A percentile compares a stretch with the other conserved stretches of the same genome.
Conservation (phyloP, 2,113 vertebrate species). For the Sebastes schlegelii region DNA sequence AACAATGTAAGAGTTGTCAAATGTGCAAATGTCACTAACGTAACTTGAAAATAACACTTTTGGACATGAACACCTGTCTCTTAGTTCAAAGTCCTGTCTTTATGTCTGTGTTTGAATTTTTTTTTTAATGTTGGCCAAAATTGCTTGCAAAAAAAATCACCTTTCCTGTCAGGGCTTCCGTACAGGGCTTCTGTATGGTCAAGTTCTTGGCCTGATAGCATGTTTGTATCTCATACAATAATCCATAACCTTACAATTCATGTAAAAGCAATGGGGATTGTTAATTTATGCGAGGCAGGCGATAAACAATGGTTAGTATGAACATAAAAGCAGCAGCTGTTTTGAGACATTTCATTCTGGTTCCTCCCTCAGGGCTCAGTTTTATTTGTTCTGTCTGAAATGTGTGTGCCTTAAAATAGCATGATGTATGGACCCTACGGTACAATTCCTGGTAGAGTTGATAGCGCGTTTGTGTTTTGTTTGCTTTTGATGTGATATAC, state of each 20-base stretch:
- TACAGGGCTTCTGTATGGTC: too few relatives aligned
- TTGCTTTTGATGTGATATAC: slow-evolving; percentile 67
- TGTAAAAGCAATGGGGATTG: background rate
- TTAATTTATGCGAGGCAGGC: slow-evolving; percentile 16
- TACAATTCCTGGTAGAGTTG: slow-evolving; percentile 57
- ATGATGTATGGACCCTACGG: slow-evolving; percentile 63
- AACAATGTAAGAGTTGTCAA: too few relatives aligned
- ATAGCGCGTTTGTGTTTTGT: slow-evolving; percentile 62
- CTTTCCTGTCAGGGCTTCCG: too few relatives aligned
- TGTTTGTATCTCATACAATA: background rate
- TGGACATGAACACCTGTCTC: too few relatives aligned
- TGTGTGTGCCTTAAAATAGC: slow-evolving; percentile 62
- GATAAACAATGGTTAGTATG: slow-evolving; percentile 26
- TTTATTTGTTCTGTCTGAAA: slow-evolving; percentile 68
- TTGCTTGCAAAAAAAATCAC: too few relatives aligned
- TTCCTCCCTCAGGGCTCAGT: slow-evolving; percentile 31
- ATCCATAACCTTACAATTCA: background rate
- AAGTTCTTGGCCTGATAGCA: too few relatives aligned
- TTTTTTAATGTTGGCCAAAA: too few relatives aligned
- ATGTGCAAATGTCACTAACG: too few relatives aligned
- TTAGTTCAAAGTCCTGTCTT: too few relatives aligned
- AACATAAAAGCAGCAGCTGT: slow-evolving; percentile 51
- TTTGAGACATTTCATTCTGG: slow-evolving; percentile 32
- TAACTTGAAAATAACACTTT: too few relatives aligned
- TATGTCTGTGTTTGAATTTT: too few relatives aligned